phyloP scores from a whole-genome alignment of 2,888 invertebrate genomes.

The Ornithoptera alexandrae region DNA sequence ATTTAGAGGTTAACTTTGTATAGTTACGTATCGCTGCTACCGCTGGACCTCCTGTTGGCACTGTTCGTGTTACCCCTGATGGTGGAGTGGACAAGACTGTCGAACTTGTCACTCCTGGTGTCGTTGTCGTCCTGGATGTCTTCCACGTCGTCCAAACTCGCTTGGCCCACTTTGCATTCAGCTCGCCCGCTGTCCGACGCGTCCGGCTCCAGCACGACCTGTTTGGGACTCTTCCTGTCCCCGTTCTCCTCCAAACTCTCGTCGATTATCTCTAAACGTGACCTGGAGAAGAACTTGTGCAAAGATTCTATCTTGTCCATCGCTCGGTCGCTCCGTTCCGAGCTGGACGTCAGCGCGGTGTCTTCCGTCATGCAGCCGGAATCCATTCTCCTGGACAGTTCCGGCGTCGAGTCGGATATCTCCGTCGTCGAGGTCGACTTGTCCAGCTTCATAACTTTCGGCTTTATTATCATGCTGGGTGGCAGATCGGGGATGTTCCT shows the following conservation, averaged over 20 bases:
- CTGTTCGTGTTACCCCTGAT: not conserved
- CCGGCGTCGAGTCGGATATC: slow-evolving; percentile 63
- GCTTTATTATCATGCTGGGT: slow-evolving; percentile 66
- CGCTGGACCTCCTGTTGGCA: not conserved
- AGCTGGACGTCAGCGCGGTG: slow-evolving; percentile 50
- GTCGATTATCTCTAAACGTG: slow-evolving; percentile 72
- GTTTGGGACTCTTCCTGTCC: slow-evolving; percentile 47
- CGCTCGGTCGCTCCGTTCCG: slow-evolving; percentile 62
- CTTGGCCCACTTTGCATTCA: slow-evolving; percentile 58
- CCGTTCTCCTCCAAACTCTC: slow-evolving; percentile 65
- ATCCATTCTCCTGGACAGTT: slow-evolving; percentile 59
- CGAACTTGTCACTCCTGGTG: slow-evolving; percentile 32
- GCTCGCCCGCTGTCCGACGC: slow-evolving; percentile 33
- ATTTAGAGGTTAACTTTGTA: slow-evolving; percentile 10
- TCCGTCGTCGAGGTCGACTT: slow-evolving; percentile 72
- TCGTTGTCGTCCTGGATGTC: slow-evolving; percentile 64
- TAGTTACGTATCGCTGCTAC: slow-evolving; percentile 8
- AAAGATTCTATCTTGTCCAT: slow-evolving; percentile 69
- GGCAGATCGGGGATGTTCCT: slow-evolving; percentile 71
- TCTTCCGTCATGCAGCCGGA: slow-evolving; percentile 71
- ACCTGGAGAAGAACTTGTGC: slow-evolving; percentile 69
- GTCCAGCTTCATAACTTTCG: slow-evolving; percentile 62
- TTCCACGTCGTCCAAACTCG: slow-evolving; percentile 71
- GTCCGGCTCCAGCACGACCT: slow-evolving; percentile 22
- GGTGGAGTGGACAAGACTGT: not conserved